Evolutionary conservation across 2,113 vertebrate species (phyloP).

Genomic region (Hippocampus mohnikei): DNA sequence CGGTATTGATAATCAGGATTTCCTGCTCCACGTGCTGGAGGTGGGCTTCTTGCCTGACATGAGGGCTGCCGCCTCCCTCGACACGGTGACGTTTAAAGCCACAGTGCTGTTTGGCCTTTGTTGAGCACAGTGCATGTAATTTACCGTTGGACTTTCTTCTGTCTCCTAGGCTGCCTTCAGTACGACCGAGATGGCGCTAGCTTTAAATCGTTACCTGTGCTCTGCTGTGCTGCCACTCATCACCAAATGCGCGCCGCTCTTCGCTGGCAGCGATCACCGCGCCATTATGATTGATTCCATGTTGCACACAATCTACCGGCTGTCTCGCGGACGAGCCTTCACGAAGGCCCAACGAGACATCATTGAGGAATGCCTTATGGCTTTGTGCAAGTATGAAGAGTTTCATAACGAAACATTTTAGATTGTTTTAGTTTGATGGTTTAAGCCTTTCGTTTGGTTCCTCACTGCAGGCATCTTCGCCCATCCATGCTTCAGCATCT

Average conservation of each 20-base stretch:
- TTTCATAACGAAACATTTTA: neutral
- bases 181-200: constrained; percentile 94
- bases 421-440: neutral
- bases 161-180: constrained; percentile 81
- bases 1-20: constrained; percentile 91
- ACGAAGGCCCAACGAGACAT: constrained; percentile 93
- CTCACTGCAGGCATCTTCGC: constrained; percentile 77
- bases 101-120: neutral
- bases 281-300: constrained; percentile 98
- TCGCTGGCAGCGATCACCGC: constrained; percentile 89
- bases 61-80: constrained; percentile 88
- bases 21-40: constrained; percentile 87
- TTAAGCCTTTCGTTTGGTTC: constrained; percentile 3
- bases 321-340: constrained; percentile 89
- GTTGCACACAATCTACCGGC: constrained; percentile 92
- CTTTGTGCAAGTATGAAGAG: constrained; percentile 81
- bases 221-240: constrained; percentile 88
- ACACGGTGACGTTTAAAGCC: constrained; percentile 77
- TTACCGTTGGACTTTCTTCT: constrained; percentile 10
- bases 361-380: constrained; percentile 94
- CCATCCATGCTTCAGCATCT: constrained; percentile 92
- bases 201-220: constrained; percentile 90
- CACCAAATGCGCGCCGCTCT: constrained; percentile 91
- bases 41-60: constrained; percentile 94
- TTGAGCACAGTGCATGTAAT: neutral